Conservation (phyloP, 2,888 invertebrate species). For the Papilio demoleus region DNA sequence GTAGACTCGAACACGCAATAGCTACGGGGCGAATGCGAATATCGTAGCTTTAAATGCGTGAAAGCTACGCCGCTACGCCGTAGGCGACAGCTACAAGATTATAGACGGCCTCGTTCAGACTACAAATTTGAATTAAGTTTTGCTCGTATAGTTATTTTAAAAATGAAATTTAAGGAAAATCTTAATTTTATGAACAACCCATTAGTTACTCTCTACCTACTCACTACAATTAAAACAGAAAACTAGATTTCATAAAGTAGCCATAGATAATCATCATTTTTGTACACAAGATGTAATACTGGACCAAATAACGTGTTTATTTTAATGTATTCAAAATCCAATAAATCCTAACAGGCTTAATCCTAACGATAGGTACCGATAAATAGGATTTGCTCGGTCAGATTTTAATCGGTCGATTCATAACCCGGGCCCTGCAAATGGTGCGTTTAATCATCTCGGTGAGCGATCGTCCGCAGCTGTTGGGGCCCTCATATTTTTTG, state of each 20-base stretch:
- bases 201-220: no score
- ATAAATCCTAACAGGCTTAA: constrained; percentile 3
- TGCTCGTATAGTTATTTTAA: background rate
- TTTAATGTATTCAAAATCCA: background rate
- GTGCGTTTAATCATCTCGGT: constrained; percentile 65
- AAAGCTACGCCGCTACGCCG: constrained; percentile 57
- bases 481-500: constrained; percentile 59
- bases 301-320: no score
- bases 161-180: no score
- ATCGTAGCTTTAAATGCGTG: constrained; percentile 50
- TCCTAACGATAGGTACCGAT: constrained; percentile 21
- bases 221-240: no score
- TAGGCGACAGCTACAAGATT: constrained; percentile 61
- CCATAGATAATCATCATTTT: no score
- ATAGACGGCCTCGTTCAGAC: constrained; percentile 42
- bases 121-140: background rate
- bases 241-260: no score
- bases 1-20: constrained; percentile 46
- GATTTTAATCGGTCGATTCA: constrained; percentile 31
- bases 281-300: no score
- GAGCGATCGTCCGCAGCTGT: constrained; percentile 62
- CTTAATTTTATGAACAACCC: no score
- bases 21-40: constrained; percentile 49
- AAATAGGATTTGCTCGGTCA: constrained; percentile 25
- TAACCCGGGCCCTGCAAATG: constrained; percentile 58